phyloP scores from a whole-genome alignment of 2,888 invertebrate species.

The Cryptus viduatorius region DNA sequence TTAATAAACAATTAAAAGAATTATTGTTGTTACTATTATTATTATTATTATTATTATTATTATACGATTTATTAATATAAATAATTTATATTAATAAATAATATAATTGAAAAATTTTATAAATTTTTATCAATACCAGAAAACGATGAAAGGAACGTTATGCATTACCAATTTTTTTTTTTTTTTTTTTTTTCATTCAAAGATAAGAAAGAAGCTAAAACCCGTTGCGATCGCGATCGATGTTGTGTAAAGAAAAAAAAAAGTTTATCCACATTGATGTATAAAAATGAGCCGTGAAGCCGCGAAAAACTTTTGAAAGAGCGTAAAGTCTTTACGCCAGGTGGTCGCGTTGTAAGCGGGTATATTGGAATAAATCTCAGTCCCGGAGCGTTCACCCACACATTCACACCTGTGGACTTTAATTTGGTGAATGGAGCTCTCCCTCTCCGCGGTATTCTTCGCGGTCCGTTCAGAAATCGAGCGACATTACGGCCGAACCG shows the following conservation, averaged over 20 bases:
- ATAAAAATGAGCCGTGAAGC: not conserved
- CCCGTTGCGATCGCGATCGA: too few species aligned
- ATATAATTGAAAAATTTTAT: too few species aligned
- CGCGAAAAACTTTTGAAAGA: not conserved
- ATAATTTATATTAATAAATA: too few species aligned
- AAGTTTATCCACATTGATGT: not conserved
- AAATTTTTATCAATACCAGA: too few species aligned
- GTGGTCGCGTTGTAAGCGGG: not conserved
- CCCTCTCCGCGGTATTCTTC: slow-evolving; percentile 22
- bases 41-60: too few species aligned
- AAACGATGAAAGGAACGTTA: too few species aligned
- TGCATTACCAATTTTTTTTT: too few species aligned
- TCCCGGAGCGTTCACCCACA: slow-evolving; percentile 4
- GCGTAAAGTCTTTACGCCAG: not conserved
- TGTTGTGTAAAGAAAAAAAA: not conserved
- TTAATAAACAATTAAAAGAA: too few species aligned
- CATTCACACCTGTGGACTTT: slow-evolving; percentile 56
- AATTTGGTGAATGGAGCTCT: slow-evolving; percentile 72
- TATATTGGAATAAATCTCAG: slow-evolving; percentile 20
- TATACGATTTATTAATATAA: too few species aligned
- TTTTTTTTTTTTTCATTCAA: too few species aligned
- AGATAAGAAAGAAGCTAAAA: too few species aligned
- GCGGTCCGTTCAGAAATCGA: slow-evolving; percentile 53
- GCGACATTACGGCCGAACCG: slow-evolving; percentile 39
- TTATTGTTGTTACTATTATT: too few species aligned